Evolutionary conservation across 2,797 vertebrate genomes (phyloP), one percentile per base, ranked within the genome.

Genomic region (Ibycter americanus): DNA sequence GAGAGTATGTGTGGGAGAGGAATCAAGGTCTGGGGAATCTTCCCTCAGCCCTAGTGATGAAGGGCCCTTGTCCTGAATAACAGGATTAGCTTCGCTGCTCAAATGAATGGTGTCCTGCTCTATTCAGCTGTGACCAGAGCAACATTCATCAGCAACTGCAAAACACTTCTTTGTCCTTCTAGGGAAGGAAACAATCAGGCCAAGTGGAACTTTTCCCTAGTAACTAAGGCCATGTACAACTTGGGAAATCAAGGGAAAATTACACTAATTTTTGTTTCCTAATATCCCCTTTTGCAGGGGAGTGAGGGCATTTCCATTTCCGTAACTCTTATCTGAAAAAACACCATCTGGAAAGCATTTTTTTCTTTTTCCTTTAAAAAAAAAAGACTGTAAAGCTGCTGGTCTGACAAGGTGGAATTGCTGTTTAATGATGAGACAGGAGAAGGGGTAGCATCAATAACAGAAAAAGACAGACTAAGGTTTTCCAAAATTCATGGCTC

Each of bases 111-210:
- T 87, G 58, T 79, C 23, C 63, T 92, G 63, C 56, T 94, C 72
- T 81, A 83, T 77, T 96, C 94, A 93, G 76, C 83, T 74, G 84
- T 65, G 91, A 95, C 72, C 89, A 89, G 20, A 80, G 82, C 79
- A 79, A 93, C 91, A 95, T 90, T 88, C 93, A 96, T 90, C 96
- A 95, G 89, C 71, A 89, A 77, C 67, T 62, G 86, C 88, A 89
- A 82, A 93, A 86, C 88, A 97, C 92, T 96, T 93, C 90, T 92
- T 92, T 96, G 96, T 95, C 89, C 81, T 94, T 87, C 86, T 23
- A 22, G 67, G 63, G 88, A 93, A 84, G 77, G 44, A 89, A 96
- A 76, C 3, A 4, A 83, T 77, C 51, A 40, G 44, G 44, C 31
- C 63, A 10, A 94, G 66, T 54, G 51, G 51, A 95, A 96, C 55